phyloP scores from a whole-genome alignment of 2,797 vertebrate species.

The Xenopus petersii region DNA sequence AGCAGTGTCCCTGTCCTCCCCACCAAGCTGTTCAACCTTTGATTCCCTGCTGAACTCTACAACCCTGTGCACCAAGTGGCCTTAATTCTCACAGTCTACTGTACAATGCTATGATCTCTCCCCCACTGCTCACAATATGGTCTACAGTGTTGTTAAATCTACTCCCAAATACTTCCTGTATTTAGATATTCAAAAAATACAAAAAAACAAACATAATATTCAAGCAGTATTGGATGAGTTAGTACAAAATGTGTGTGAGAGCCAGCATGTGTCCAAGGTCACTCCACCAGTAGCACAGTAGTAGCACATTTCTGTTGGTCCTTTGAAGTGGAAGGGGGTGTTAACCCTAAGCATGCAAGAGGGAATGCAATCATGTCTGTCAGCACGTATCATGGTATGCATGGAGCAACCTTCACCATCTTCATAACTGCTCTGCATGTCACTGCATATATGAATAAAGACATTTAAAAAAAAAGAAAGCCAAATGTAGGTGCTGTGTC shows the following conservation, averaged over 20 bases:
- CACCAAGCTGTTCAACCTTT: no score
- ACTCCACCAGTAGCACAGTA: constrained; percentile 15
- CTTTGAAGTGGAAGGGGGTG: background rate
- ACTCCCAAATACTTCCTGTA: no score
- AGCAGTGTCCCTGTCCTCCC: no score
- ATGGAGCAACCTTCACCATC: constrained; percentile 4
- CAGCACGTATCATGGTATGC: constrained; percentile 15
- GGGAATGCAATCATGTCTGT: background rate
- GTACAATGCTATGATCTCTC: no score
- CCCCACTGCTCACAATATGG: no score
- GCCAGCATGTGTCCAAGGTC: background rate
- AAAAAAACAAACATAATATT: no score
- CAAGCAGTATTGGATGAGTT: no score
- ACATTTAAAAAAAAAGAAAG: background rate
- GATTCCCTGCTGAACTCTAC: no score
- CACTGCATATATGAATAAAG: constrained; percentile 39
- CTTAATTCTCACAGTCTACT: no score
- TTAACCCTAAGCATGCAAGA: constrained; percentile 12
- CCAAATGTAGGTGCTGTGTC: constrained; percentile 6
- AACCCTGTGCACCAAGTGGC: no score
- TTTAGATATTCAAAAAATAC: no score
- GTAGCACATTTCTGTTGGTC: constrained; percentile 23
- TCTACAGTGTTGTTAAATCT: no score
- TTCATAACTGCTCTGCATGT: constrained; percentile 29
- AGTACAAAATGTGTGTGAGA: background rate